Base-by-base conservation (phyloP, 2,113 vertebrate genomes). In the Gobiocypris rarus region DNA sequence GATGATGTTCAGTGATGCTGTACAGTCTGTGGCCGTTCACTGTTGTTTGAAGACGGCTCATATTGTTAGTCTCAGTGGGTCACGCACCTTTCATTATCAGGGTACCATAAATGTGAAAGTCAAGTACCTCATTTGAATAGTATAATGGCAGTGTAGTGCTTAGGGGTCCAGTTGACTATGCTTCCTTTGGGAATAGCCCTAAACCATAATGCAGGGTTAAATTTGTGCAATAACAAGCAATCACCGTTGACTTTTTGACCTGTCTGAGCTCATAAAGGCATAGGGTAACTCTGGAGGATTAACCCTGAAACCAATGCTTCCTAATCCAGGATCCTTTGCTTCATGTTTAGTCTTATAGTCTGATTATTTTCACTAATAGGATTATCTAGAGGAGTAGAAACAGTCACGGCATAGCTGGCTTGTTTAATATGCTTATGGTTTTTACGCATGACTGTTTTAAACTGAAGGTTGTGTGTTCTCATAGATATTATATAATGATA, bases 281-380 rank as follows among this genome's bases (percentile, higher is more conserved):
- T 11, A 63, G 10, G 52, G 15, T 75, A 74, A 61, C 9, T 74
- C 69, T 11, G 0, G 15, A 43, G 69, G 19, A 73, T 73, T 83
- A 67, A 65, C 24, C 43, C 59, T 17, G 73, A 65, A 48, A 50
- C 43, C 26, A 67, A 31, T 19, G 26, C 77, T 11, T 48, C 26
- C 50, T 67, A 80, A 80, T 67, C 43, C 59, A 67, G 59, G 58
- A 67, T 34, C 9, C 59, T 31, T 14, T 6, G 41, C 7, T 56
- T 31, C 17, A 28, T 14, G 43, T 80, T 80, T 50, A 80, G 59
- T 63, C 41, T 48, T 43, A 80, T 22, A 65, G 41, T 79, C 41
- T 14, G 59, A 65, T 80, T 80, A 65, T 80, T 80, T 80, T 28
- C 17, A 31, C 77, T 80, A 80, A 80, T 65, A 80, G 78, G 78